Conservation (phyloP, 2,797 vertebrate genomes). For the Rhadinocentrus ornatus region DNA sequence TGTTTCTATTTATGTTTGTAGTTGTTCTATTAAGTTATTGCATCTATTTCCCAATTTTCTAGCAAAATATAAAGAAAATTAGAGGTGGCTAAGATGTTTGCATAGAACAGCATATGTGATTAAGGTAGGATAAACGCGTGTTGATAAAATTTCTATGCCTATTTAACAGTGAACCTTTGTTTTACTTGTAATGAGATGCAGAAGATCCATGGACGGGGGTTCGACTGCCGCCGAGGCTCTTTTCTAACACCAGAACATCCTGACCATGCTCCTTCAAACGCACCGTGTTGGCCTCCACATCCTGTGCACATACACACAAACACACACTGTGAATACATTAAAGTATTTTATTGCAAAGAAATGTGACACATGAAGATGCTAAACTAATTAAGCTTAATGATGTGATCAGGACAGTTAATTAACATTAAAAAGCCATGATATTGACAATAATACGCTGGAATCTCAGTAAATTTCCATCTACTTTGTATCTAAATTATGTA, state of each 20-base stretch:
- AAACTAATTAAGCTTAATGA: neutral
- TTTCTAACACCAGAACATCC: conserved; percentile 98
- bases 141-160: neutral
- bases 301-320: conserved; percentile 80
- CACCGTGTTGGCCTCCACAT: conserved; percentile 98
- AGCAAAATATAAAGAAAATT: too few species aligned
- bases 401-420: neutral
- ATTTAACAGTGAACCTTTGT: neutral
- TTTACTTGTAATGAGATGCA: conserved; percentile 92
- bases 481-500: neutral
- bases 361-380: neutral
- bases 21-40: too few species aligned
- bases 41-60: too few species aligned
- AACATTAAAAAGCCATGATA: neutral
- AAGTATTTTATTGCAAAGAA: neutral
- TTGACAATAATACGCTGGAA: neutral
- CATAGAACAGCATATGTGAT: neutral
- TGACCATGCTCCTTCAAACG: conserved; percentile 98
- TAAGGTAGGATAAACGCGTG: neutral
- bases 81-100: neutral
- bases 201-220: conserved; percentile 84
- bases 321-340: neutral
- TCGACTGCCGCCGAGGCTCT: conserved; percentile 88
- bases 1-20: too few species aligned
- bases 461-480: neutral